Percentiles rank a stretch among this genome's conserved stretches.
These are phyloP conservation scores for Micropterix aruncella DNA, from an alignment of 2,888 invertebrate genomes.

Conservation along the genomic window DNA sequence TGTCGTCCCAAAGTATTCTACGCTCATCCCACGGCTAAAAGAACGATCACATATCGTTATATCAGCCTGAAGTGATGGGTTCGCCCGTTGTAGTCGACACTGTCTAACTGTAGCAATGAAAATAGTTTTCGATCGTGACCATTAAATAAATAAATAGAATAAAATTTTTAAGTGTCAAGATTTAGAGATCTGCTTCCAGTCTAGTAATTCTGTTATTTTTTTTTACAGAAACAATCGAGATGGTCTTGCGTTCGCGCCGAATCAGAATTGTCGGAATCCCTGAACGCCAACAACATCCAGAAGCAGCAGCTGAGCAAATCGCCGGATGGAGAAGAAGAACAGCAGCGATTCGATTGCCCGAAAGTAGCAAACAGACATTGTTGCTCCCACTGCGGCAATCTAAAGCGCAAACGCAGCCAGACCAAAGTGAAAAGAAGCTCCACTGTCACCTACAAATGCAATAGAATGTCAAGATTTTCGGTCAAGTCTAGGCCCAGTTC, in stretches of 20 bases:
- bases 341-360: neutral
- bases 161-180: too few relatives aligned
- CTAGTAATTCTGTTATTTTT: too few relatives aligned
- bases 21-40: too few relatives aligned
- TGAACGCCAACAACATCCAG: neutral
- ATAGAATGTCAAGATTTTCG: slow-evolving; percentile 29
- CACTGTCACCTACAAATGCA: slow-evolving; percentile 29
- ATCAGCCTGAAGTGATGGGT: too few relatives aligned
- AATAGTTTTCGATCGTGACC: too few relatives aligned
- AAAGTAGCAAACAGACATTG: neutral
- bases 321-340: neutral
- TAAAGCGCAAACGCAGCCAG: neutral
- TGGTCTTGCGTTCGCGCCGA: slow-evolving; percentile 33
- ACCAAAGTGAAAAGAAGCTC: slow-evolving; percentile 22
- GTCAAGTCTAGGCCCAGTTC: slow-evolving; percentile 35
- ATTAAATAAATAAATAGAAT: too few relatives aligned
- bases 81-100: too few relatives aligned
- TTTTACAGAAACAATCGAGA: slow-evolving; percentile 30
- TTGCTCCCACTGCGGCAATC: neutral
- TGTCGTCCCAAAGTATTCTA: too few relatives aligned
- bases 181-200: too few relatives aligned
- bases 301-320: neutral
- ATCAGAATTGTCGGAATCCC: slow-evolving; percentile 18
- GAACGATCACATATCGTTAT: too few relatives aligned
- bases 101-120: too few relatives aligned